Base-by-base conservation (phyloP, 2,888 invertebrate species). In the Brachyptera putata region DNA sequence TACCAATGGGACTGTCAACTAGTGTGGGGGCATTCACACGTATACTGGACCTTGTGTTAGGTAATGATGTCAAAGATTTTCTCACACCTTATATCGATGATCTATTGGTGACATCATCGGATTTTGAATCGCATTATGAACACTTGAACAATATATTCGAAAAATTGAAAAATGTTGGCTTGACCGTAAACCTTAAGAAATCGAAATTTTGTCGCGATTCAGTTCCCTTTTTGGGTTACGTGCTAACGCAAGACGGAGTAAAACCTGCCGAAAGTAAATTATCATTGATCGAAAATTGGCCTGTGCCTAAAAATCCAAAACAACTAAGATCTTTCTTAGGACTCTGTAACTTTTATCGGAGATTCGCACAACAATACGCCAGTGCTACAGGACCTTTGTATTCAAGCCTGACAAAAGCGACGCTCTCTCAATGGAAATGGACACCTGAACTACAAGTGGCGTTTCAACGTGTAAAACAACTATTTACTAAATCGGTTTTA, bases 161-260 rank as follows among this genome's bases (percentile, higher is more conserved):
- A 4, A 26, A 24, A 4, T 14, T 58, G 14, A 16, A 22, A 14
- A 16, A 56, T 14, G 58, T 58, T 7, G 22, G 22, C 2, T 16
- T 58, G 49, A 50, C 41, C 2, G 25, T 56, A 9, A 57, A 37
- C 2, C n/a, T 49, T 1, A 14, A 30, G 1, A 58, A 58, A 36
- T 58, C 50, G n/a, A 2, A 25, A n/a, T 58, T 58, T 21, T 13
- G 21, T 1, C 18, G 36, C 13, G 9, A 14, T 3, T 26, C 30
- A 1, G 55, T 55, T 7, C 21, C 13, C 7, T 58, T 34, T 22
- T 11, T 58, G 16, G 58, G 58, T 16, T 41, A 37, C 22, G 55
- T 58, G 11, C 11, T 58, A 2, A 43, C 4, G 2, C 1, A 43
- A 9, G 24, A 7, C 2, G 56, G 39, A 2, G 25, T 57, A 24